phyloP scores from a whole-genome alignment of 1,140 invertebrate genomes.

The Ladona fulva region DNA sequence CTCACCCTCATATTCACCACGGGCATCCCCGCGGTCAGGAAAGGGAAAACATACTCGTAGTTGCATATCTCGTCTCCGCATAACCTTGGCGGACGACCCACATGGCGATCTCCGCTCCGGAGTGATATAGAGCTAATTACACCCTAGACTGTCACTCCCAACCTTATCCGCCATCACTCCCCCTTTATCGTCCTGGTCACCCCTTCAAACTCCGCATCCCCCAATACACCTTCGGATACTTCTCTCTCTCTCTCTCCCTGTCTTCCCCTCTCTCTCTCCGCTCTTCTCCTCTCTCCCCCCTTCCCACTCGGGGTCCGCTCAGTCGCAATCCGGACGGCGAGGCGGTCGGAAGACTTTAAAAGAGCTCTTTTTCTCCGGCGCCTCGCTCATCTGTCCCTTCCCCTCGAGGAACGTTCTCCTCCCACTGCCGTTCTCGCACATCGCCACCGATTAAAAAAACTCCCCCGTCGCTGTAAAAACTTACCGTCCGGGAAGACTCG shows the following conservation, averaged over 20 bases:
- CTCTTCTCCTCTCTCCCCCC: constrained; percentile 9
- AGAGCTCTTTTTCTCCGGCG: constrained; percentile 1
- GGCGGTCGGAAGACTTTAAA: not conserved
- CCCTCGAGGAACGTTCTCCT: not conserved
- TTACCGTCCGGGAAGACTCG: too few species aligned
- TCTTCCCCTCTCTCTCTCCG: constrained; percentile 4
- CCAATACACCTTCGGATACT: not conserved
- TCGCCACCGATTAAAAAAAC: not conserved
- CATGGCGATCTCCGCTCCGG: not conserved
- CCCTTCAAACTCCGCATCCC: not conserved
- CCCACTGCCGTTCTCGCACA: not conserved
- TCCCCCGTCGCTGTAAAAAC: too few species aligned
- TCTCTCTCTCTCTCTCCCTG: constrained; percentile 11
- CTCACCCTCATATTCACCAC: too few species aligned
- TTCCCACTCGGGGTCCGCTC: constrained; percentile 1
- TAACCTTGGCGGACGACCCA: not conserved
- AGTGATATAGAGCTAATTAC: constrained; percentile 10
- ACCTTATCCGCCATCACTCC: not conserved
- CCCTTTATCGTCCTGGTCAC: not conserved
- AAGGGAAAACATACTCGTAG: not conserved
- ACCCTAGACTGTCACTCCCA: not conserved
- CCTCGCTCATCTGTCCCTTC: not conserved
- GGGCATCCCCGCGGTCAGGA: too few species aligned
- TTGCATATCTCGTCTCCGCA: not conserved
- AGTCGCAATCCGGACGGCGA: not conserved